Base-by-base conservation (phyloP, 37 sponge, comb jelly and placozoan species). In the Ephydatia muelleri region DNA sequence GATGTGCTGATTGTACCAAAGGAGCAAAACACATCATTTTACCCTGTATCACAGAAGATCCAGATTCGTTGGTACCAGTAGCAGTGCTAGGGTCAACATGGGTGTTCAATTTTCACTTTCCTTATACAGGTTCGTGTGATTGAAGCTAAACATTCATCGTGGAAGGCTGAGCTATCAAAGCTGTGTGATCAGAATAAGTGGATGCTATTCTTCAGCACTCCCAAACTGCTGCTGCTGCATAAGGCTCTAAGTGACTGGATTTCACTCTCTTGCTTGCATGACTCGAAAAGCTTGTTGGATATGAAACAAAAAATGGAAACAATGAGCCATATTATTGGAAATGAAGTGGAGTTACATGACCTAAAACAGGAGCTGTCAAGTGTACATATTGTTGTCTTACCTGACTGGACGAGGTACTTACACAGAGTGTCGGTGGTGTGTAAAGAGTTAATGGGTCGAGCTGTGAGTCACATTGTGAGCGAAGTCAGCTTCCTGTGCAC, bases 181-280 rank as follows among this genome's bases (percentile, higher is more conserved):
- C 69, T 95, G 13, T 80, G 81, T 16, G 79, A 29, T 9, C 33
- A 84, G 28, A 86, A 86, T 65, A 38, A 67, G 30, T 76, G 84
- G 84, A 82, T 95, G 23, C 87, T 95, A 65, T 89, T 92, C 77
- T 89, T 92, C 49, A 77, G 71, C 35, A 75, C 92, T 5, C 93
- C 88, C 2, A 93, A 93, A 72, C 68, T 89, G 30, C 68, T 85
- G 26, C 31, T 35, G n/a, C 84, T 93, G 40, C 84, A 76, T 49
- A 22, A 29, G 13, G 64, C 80, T 47, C 22, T 92, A 33, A 27
- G 8, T 22, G 19, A 11, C 57, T 57, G 57, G 57, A 57, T 21
- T 19, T 57, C 57, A 57, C 57, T 57, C 16, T 57, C 16, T 1
- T 11, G 16, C 14, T 21, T 57, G 16, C 16, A 21, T 57, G 57